Conservation (phyloP, 2,797 vertebrate genomes). For the Muscicapa striata region DNA sequence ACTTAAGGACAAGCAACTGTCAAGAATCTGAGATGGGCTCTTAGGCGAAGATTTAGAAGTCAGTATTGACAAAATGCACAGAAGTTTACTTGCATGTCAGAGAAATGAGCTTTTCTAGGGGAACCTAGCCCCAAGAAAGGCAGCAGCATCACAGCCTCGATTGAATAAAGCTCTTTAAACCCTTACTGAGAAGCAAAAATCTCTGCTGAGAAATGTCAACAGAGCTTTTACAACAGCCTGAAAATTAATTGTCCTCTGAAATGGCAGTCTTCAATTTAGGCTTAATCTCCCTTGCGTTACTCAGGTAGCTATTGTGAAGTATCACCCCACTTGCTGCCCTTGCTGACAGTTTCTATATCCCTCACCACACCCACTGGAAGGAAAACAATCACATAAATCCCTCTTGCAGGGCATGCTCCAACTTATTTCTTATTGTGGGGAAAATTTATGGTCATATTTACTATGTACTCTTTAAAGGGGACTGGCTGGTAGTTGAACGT, state of each 20-base stretch:
- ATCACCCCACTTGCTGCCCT: slow-evolving; percentile 33
- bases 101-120: background rate
- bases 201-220: slow-evolving; percentile 54
- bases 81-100: background rate
- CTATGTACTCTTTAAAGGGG: slow-evolving; percentile 53
- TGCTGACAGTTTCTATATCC: slow-evolving; percentile 38
- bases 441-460: slow-evolving; percentile 41
- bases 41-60: background rate
- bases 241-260: slow-evolving; percentile 60
- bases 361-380: slow-evolving; percentile 50
- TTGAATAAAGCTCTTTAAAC: slow-evolving; percentile 26
- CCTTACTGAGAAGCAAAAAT: background rate
- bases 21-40: background rate
- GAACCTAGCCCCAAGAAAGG: background rate
- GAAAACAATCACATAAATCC: slow-evolving; percentile 70
- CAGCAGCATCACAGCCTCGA: background rate
- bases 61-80: background rate
- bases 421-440: slow-evolving; percentile 54
- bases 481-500: slow-evolving; percentile 44
- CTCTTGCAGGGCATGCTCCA: slow-evolving; percentile 52
- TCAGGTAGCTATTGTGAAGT: slow-evolving; percentile 63
- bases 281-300: slow-evolving; percentile 51
- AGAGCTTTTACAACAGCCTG: slow-evolving; percentile 24
- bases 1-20: background rate
- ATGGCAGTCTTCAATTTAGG: slow-evolving; percentile 47